Evolutionary conservation across 1,140 invertebrate genomes (phyloP), one percentile per base, ranked within the genome.

Genomic region (Lithobius niger): DNA sequence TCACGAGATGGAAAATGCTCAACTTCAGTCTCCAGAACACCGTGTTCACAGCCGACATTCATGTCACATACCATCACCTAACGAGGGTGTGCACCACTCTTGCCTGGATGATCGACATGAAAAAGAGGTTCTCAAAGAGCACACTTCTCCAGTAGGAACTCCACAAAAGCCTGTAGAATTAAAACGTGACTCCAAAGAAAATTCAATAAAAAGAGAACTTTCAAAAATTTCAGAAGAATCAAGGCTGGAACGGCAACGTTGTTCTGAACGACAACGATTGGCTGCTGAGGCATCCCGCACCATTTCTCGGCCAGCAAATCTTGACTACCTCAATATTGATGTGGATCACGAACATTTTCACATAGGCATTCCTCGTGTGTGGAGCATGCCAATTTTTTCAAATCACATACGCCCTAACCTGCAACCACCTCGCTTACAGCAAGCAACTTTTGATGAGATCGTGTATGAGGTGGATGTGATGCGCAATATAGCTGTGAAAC

Each of bases 1-100:
- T 68, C 89, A 92, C 67, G 88, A 93, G 67, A 88, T 87, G 85
- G 88, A 88, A 67, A 84, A 82, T 52, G 88, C 91, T 57, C 78
- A 80, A 60, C 65, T 81, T 25, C 79, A 80, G 57, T 83, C 81
- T 65, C 82, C 82, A 0, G 82, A 83, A 60, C 81, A 83, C 57
- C 13, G 51, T 21, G 6, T 18, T 28, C 28, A 31, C 57, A 53
- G 22, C 45, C 47, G 54, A 54, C 59, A 50, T 24, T 24, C 24
- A 26, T 28, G 50, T 56, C 36, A 52, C 53, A 31, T 57, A 53
- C 27, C 58, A 48, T 40, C 57, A 42, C 36, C 56, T 52, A 21
- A 54, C 56, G 47, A 54, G 55, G 43, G 56, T 54, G 27, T 53
- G 52, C 22, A 57, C 45, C 19, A 36, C 53, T 18, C 44, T 54